Evolutionary conservation across 2,113 vertebrate species (phyloP), one percentile per base, ranked within the genome.

Genomic region (Hydrochoerus hydrochaeris): DNA sequence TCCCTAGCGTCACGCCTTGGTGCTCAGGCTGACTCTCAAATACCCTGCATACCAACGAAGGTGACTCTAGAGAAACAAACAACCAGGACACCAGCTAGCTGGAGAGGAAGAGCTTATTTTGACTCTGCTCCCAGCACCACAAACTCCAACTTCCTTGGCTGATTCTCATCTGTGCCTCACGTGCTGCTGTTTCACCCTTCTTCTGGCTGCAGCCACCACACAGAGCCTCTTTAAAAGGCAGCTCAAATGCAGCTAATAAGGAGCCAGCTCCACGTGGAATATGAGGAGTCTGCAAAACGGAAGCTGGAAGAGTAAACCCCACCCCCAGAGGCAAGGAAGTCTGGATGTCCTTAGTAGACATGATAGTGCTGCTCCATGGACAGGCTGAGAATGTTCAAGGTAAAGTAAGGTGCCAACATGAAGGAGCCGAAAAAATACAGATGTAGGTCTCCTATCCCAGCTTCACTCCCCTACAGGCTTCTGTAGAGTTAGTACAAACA

Each of bases 31-130:
- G 82, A 77, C 67, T 97, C 73, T 88, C 57, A 17, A 73, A 86
- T 16, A 41, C 46, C 82, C 35, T 73, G 88, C 69, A 73, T 46
- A 57, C 91, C 65, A 6, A 16, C 4, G 63, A 96, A 88, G 95
- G 94, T 86, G 78, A 95, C 84, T 89, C 65, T 20, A 46, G 52
- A 75, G 52, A 90, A 84, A 80, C 46, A 77, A 85, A 67, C 85
- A 89, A 73, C 60, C 38, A 30, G 12, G 6, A 24, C 1, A 20
- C 44, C 65, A 62, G 77, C 49, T 12, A 22, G 44, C 49, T 17
- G 11, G 49, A 60, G 60, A 49, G 41, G 2, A 54, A 60, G 65
- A 85, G 46, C n/a, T 52, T 58, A 54, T 81, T 92, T 63, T 35
- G 65, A 85, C n/a, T 19, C 3, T 19, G 14, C 32, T 75, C 38